These are phyloP conservation scores for Melanaphis sacchari DNA, from an alignment of 1,140 invertebrate species.

Conservation along the genomic window DNA sequence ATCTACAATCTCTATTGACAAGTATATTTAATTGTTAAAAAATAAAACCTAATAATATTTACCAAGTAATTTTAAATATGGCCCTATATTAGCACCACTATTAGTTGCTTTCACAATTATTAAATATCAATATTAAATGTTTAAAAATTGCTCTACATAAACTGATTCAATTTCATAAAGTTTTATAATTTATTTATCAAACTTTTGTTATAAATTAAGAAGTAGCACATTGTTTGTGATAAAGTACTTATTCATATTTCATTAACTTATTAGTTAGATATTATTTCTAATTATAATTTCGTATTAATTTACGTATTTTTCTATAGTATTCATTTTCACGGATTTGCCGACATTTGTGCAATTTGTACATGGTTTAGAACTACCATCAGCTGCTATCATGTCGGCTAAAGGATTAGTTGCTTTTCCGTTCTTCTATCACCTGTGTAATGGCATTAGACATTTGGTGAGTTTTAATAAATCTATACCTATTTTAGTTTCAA, in stretches of 20 bases:
- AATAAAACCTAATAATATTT: not conserved
- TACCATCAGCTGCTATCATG: slow-evolving; percentile 62
- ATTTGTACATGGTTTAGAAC: slow-evolving; percentile 67
- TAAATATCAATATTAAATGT: not conserved
- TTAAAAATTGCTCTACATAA: not conserved
- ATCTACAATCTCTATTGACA: not conserved
- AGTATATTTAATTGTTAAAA: not conserved
- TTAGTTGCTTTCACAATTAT: not conserved
- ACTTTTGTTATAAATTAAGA: not conserved
- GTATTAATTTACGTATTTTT: slow-evolving; percentile 21
- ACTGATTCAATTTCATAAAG: not conserved
- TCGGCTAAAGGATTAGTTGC: slow-evolving; percentile 65
- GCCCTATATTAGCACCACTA: not conserved
- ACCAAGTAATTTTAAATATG: not conserved
- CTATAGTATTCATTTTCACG: slow-evolving; percentile 67
- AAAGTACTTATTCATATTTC: not conserved
- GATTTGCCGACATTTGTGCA: slow-evolving; percentile 68
- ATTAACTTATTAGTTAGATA: not conserved
- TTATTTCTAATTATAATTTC: not conserved
- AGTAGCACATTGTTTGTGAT: not conserved
- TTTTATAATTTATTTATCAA: no score
- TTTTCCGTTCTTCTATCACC: slow-evolving; percentile 73
- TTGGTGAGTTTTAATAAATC: slow-evolving; percentile 64
- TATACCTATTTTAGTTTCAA: not conserved
- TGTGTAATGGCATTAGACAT: slow-evolving; percentile 76